Conservation (phyloP, 2,797 vertebrate genomes). For the Melanotaenia parkinsoni region DNA sequence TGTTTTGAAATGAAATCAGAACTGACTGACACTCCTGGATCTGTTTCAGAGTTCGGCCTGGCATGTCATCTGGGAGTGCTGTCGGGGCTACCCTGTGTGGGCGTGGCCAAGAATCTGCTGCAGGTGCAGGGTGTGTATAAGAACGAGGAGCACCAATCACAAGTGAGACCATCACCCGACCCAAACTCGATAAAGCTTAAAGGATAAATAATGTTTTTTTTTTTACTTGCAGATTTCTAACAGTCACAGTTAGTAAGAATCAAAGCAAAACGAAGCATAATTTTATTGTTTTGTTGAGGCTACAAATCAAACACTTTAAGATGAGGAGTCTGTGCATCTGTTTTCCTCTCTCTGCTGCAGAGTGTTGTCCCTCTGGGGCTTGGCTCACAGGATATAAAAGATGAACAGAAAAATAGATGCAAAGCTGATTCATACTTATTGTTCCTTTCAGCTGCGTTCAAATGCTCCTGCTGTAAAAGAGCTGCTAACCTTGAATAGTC, state of each 20-base stretch:
- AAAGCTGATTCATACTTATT: neutral
- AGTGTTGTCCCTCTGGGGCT: neutral
- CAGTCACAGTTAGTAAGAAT: too few relatives aligned
- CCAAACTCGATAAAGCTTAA: too few relatives aligned
- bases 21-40: neutral
- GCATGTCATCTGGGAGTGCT: conserved; percentile 94
- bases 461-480: conserved; percentile 15
- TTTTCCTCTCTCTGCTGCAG: neutral
- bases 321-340: too few relatives aligned
- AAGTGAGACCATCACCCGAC: conserved; percentile 77
- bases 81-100: conserved; percentile 88
- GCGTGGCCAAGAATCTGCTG: conserved; percentile 96
- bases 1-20: neutral
- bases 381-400: neutral
- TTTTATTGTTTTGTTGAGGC: too few relatives aligned
- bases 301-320: neutral
- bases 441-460: neutral
- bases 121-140: conserved; percentile 89
- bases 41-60: conserved; percentile 88
- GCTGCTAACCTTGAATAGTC: conserved; percentile 12
- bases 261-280: too few relatives aligned
- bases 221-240: too few relatives aligned
- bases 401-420: neutral
- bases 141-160: conserved; percentile 83
- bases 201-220: too few relatives aligned